Evolutionary conservation across 2,113 vertebrate genomes (phyloP), one percentile per base, ranked within the genome.

Genomic region (Sceloporus tristichus): DNA sequence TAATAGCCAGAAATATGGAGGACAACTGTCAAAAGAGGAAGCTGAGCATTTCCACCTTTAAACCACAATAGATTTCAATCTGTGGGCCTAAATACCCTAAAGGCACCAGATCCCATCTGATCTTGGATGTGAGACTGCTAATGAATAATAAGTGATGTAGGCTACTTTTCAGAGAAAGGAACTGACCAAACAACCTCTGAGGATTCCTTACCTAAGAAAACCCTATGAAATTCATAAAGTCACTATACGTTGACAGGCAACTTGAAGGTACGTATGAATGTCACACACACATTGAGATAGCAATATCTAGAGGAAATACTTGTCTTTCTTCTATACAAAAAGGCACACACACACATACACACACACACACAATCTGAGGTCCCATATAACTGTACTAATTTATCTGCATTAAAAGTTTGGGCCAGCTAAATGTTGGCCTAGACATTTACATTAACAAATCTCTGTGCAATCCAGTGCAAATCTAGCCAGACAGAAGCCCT

Each of bases 1-100:
- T 48, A 25, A 4, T 62, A 5, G 62, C 66, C 38, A 54, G 89
- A 9, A 1, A 65, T 84, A 87, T 86, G 75, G 85, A 87, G 53
- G 23, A 84, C 53, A 77, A 5, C 74, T 18, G 5, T 53, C 88
- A 79, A 85, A 92, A 78, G 87, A 66, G 87, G 77, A 91, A 85
- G 2, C 5, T 62, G 18, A 91, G 74, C 38, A 71, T 91, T 54
- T 14, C 80, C 87, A 92, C 14, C 40, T 14, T 75, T 84, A 38
- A 16, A 82, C 38, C 71, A 62, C 48, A 82, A 59, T 1, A 0
- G 38, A 91, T 88, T 88, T 8, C 71, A 71, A 42, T 59, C 9
- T 16, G 56, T 59, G 56, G 14, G 5, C 9, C 56, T 59, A 59
- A 9, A 59, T 62, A 18, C 59, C 59, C 59, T 62, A 62, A 62